A percentile compares a stretch with the other conserved stretches of the same genome.
Conservation (phyloP, 2,888 invertebrate genomes). For the Odontothrips loti region DNA sequence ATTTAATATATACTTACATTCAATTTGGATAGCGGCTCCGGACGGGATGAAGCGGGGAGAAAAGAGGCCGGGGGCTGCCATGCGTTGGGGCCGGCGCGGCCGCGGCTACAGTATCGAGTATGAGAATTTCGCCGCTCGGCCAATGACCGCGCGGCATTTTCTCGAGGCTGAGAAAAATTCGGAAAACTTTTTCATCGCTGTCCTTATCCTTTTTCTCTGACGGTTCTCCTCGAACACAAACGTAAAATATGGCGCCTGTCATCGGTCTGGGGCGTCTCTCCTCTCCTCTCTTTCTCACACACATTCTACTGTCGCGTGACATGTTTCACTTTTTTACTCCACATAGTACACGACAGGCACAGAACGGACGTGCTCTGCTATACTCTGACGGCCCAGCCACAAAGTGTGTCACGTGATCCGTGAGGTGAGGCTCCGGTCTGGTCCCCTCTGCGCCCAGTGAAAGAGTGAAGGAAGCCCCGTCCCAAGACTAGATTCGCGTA, state of each 20-base stretch:
- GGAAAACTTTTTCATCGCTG: no score
- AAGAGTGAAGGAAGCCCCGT: no score
- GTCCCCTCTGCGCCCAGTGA: no score
- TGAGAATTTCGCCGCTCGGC: neutral
- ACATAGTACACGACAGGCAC: no score
- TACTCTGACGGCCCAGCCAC: no score
- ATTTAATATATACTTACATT: constrained; percentile 18
- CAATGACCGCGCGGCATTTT: neutral
- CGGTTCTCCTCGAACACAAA: neutral
- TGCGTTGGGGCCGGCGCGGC: neutral
- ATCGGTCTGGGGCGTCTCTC: neutral
- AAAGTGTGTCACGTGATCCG: no score
- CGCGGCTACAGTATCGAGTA: neutral
- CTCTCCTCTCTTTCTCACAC: neutral
- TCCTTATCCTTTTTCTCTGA: neutral
- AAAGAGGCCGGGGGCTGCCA: neutral
- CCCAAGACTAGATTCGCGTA: no score
- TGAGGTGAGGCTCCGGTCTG: no score
- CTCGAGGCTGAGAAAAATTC: no score
- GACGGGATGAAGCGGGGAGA: neutral
- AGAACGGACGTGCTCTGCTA: no score
- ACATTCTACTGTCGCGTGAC: constrained; percentile 29
- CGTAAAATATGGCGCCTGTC: constrained; percentile 22
- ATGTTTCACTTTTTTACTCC: constrained; percentile 32
- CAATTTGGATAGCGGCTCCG: neutral